Evolutionary conservation across 2,888 invertebrate species (phyloP).

Genomic region (Colostygia pectinataria): DNA sequence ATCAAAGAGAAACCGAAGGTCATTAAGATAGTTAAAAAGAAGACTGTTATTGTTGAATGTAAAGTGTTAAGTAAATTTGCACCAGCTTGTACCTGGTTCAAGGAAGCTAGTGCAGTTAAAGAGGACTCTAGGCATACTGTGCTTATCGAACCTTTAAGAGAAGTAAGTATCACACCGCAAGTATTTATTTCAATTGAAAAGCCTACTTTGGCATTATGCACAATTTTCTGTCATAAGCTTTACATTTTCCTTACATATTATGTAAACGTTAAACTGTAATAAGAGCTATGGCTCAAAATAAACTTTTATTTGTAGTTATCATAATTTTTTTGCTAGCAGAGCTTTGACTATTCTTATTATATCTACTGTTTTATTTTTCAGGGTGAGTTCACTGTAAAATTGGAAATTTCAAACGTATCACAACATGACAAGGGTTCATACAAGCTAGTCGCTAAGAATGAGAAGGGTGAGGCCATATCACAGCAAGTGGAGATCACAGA

Average conservation of each 20-base stretch:
- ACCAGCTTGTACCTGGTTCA: constrained; percentile 97
- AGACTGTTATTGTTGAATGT: constrained; percentile 96
- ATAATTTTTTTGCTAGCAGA: too few species aligned
- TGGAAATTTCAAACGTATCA: constrained; percentile 93
- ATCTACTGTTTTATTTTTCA: constrained; percentile 63
- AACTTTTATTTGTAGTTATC: too few species aligned
- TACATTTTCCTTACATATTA: too few species aligned
- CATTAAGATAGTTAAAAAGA: constrained; percentile 95
- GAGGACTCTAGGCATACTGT: constrained; percentile 90
- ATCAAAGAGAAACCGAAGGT: constrained; percentile 96
- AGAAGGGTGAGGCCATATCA: constrained; percentile 95
- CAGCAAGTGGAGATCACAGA: constrained; percentile 94
- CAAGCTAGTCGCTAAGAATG: constrained; percentile 95
- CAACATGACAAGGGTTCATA: constrained; percentile 93
- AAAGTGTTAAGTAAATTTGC: constrained; percentile 96
- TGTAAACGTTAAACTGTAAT: too few species aligned
- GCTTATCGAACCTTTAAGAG: constrained; percentile 90
- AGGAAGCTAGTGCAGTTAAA: constrained; percentile 90
- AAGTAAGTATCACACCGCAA: constrained; percentile 86
- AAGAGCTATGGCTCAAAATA: too few species aligned
- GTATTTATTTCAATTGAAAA: neutral
- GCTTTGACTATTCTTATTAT: too few species aligned
- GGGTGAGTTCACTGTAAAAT: constrained; percentile 95
- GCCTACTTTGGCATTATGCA: too few species aligned
- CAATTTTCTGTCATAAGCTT: too few species aligned